Percentiles rank a stretch among this genome's conserved stretches.
Conservation (phyloP, 2,797 vertebrate species). For the Gymnoscopelus braueri region DNA sequence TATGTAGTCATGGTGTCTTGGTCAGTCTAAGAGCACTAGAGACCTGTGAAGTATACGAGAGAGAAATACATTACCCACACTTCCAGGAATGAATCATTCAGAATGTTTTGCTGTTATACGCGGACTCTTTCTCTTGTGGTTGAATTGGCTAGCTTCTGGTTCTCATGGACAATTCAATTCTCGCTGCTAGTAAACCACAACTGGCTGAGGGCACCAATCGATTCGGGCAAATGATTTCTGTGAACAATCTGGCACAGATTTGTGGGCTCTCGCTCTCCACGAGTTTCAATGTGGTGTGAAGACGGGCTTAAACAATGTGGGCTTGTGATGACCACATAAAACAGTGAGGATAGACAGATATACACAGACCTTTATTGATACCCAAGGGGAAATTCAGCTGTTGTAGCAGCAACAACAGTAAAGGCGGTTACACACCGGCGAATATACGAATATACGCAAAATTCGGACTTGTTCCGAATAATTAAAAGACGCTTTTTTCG, state of each 20-base stretch:
- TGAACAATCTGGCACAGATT: not conserved
- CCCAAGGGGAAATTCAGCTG: too few relatives aligned
- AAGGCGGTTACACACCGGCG: too few relatives aligned
- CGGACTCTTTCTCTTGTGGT: not conserved
- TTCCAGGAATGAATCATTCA: not conserved
- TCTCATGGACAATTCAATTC: not conserved
- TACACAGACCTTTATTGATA: too few relatives aligned
- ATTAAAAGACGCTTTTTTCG: too few relatives aligned
- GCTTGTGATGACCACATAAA: constrained; percentile 4
- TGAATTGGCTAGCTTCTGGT: not conserved
- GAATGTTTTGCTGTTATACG: not conserved
- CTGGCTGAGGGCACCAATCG: not conserved
- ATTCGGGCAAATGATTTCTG: constrained; percentile 8
- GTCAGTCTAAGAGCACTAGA: too few relatives aligned
- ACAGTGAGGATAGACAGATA: not conserved
- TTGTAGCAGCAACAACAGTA: too few relatives aligned
- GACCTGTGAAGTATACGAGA: too few relatives aligned
- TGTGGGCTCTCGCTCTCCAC: not conserved
- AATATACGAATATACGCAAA: too few relatives aligned
- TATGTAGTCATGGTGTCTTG: too few relatives aligned
- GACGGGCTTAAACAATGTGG: constrained; percentile 13
- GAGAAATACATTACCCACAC: not conserved
- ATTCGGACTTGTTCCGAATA: too few relatives aligned
- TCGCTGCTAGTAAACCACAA: not conserved
- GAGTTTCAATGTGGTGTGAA: not conserved